These are phyloP conservation scores for Nematopogon swammerdamellus DNA, from an alignment of 2,888 invertebrate genomes.

Conservation along the genomic window DNA sequence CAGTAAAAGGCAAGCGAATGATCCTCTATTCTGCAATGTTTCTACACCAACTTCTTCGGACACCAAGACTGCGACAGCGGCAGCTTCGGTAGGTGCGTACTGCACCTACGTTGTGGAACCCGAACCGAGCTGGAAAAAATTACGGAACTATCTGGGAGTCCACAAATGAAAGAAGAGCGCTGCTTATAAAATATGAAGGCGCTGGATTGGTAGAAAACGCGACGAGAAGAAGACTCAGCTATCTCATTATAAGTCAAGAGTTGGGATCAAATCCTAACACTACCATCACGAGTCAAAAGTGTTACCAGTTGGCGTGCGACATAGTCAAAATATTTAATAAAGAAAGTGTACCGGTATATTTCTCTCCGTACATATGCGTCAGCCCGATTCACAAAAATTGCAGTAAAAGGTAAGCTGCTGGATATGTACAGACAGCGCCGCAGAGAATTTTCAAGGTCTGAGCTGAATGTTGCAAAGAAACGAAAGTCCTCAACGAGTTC, in stretches of 20 bases:
- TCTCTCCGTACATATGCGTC: neutral
- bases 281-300: no score
- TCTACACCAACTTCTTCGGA: neutral
- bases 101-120: neutral
- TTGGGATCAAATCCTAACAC: no score
- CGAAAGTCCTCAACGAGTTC: neutral
- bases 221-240: no score
- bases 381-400: neutral
- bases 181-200: neutral
- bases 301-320: neutral
- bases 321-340: neutral
- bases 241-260: no score
- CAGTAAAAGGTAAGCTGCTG: constrained; percentile 1
- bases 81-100: neutral
- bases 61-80: neutral
- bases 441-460: neutral
- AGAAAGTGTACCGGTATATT: neutral
- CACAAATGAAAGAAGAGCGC: neutral
- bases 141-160: neutral
- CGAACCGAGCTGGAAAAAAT: neutral
- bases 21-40: neutral
- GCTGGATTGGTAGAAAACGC: no score
- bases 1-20: constrained; percentile 1
- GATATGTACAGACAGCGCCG: neutral
- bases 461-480: neutral